Percentiles rank a stretch among this genome's conserved stretches.
phyloP scores from a whole-genome alignment of 2,797 vertebrate species.

The Myotis pilosus region DNA sequence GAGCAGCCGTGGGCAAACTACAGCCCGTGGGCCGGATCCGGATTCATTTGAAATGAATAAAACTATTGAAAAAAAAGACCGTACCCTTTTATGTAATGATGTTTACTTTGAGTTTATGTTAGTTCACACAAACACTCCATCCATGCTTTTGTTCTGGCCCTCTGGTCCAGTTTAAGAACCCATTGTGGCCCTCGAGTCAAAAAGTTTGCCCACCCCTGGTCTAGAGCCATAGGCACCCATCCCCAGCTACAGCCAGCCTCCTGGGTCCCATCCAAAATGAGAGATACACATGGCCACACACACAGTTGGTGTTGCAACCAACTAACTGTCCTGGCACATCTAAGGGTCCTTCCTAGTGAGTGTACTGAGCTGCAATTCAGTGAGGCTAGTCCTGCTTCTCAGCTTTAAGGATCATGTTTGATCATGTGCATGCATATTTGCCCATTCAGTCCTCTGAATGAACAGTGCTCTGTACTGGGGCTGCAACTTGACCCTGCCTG shows the following conservation, averaged over 20 bases:
- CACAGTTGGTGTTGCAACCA: not conserved
- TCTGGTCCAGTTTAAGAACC: too few species aligned
- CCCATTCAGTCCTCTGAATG: not conserved
- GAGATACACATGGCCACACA: not conserved
- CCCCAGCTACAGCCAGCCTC: not conserved
- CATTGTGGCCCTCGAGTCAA: too few species aligned
- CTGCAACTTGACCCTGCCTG: not conserved
- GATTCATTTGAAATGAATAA: too few species aligned
- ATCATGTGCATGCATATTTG: not conserved
- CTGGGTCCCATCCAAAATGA: not conserved
- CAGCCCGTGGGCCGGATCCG: too few species aligned
- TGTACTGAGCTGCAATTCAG: slow-evolving; percentile 1
- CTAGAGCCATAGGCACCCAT: not conserved
- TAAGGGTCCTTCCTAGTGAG: not conserved
- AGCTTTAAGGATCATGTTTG: not conserved
- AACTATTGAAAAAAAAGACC: too few species aligned
- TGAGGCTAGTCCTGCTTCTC: slow-evolving; percentile 26
- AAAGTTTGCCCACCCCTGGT: not conserved
- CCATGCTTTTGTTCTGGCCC: too few species aligned
- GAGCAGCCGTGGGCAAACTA: not conserved
- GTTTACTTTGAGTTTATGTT: too few species aligned
- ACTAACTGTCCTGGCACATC: not conserved
- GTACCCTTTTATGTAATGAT: too few species aligned
- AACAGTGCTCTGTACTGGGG: not conserved
- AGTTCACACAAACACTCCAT: too few species aligned